Evolutionary conservation across 2,888 invertebrate species (phyloP).

Genomic region (Dynastes tityus): DNA sequence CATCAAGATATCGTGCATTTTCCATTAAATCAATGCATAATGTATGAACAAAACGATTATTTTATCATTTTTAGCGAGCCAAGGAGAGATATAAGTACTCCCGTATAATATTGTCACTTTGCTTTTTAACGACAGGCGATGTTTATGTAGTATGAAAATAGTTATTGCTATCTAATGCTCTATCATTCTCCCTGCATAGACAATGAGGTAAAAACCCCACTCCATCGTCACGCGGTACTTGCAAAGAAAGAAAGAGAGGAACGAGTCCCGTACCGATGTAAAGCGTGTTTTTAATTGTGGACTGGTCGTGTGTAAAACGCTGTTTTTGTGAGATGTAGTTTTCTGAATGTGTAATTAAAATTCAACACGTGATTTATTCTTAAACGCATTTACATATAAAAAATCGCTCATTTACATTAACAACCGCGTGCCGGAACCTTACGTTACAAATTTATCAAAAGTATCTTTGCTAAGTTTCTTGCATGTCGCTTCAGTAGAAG

Average conservation of each 20-base stretch:
- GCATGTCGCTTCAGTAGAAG: constrained; percentile 24
- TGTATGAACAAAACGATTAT: constrained; percentile 8
- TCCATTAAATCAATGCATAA: constrained; percentile 22
- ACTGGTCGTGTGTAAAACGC: background rate
- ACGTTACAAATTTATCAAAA: constrained; percentile 46
- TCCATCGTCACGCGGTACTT: background rate
- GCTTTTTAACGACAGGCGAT: background rate
- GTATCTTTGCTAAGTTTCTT: constrained; percentile 35
- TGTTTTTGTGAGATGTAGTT: constrained; percentile 23
- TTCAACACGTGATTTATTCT: constrained; percentile 52
- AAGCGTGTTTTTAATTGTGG: constrained; percentile 21
- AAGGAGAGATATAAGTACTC: background rate
- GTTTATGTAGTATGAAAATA: constrained; percentile 8
- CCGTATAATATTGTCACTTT: constrained; percentile 3
- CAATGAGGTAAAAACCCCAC: background rate
- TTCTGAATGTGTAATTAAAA: constrained; percentile 52
- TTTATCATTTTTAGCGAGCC: constrained; percentile 4
- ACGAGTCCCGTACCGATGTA: background rate
- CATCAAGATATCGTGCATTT: background rate
- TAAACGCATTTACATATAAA: constrained; percentile 39
- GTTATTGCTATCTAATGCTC: constrained; percentile 8
- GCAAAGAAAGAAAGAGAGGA: background rate
- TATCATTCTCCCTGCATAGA: constrained; percentile 11
- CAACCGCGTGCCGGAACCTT: constrained; percentile 23
- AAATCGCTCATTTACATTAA: constrained; percentile 50